phyloP scores from a whole-genome alignment of 2,113 vertebrate genomes.

The Grammomys surdaster region DNA sequence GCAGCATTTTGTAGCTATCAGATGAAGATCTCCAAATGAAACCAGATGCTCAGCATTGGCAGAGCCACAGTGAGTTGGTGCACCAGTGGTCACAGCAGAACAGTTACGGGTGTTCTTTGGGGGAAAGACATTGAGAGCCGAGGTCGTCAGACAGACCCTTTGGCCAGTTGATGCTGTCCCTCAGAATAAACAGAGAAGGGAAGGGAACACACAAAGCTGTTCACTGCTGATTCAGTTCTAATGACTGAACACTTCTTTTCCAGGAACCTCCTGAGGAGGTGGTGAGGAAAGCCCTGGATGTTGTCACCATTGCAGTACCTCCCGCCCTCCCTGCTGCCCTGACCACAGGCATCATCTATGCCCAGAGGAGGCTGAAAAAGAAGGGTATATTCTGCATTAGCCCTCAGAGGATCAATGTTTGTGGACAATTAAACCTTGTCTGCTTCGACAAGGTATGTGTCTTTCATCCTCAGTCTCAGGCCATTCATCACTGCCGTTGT shows the following conservation, averaged over 20 bases:
- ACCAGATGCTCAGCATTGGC: neutral
- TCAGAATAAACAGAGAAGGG: slow-evolving; percentile 23
- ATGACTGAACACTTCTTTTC: neutral
- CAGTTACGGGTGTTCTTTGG: neutral
- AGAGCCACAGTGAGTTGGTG: neutral
- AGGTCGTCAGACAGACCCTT: neutral
- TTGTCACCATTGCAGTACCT: slow-evolving; percentile 89
- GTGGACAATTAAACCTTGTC: slow-evolving; percentile 89
- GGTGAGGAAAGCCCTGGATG: slow-evolving; percentile 89
- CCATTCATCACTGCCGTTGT: neutral
- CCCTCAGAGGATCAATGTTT: slow-evolving; percentile 90
- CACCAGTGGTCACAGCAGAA: neutral
- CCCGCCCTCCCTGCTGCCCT: slow-evolving; percentile 90
- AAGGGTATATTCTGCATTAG: slow-evolving; percentile 90
- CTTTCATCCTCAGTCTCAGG: neutral
- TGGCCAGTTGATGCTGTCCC: neutral
- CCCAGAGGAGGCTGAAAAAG: slow-evolving; percentile 88
- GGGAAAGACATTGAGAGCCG: neutral
- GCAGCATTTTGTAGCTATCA: neutral
- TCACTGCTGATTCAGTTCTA: neutral
- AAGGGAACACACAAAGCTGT: neutral
- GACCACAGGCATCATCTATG: slow-evolving; percentile 90
- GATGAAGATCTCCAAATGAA: slow-evolving; percentile 14
- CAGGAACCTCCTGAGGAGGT: slow-evolving; percentile 86
- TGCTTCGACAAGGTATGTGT: slow-evolving; percentile 90